Percentiles rank a stretch among this genome's conserved stretches.
These are phyloP conservation scores for Pomatostomus ruficeps DNA, from an alignment of 2,113 vertebrate genomes.

Conservation along the genomic window DNA sequence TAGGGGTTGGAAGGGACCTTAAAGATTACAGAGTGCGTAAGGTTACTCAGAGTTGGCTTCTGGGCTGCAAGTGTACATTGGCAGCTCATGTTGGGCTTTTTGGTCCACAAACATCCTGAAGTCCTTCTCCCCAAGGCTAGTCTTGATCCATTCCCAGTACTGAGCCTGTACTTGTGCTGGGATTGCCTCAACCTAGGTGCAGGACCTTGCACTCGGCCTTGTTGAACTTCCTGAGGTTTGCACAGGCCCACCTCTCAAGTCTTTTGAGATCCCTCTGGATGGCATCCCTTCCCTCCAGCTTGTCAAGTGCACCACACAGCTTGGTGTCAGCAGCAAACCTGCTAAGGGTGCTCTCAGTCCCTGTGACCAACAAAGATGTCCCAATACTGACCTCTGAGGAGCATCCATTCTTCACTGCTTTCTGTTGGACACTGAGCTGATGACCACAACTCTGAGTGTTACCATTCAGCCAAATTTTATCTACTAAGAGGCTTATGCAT, in stretches of 20 bases:
- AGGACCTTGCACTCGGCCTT: neutral
- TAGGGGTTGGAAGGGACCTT: neutral
- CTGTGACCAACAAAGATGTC: neutral
- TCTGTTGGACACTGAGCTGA: neutral
- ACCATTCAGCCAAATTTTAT: neutral
- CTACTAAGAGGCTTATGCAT: neutral
- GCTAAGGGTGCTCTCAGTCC: neutral
- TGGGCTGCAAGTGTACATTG: neutral
- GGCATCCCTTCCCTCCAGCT: neutral
- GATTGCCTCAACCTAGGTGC: accelerated
- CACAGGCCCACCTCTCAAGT: neutral
- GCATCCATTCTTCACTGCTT: neutral
- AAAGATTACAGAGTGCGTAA: neutral
- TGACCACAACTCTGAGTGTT: neutral
- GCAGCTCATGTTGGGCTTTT: neutral
- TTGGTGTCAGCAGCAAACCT: neutral
- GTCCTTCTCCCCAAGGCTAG: neutral
- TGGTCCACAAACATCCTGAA: neutral
- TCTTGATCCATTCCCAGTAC: neutral
- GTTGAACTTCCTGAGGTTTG: neutral
- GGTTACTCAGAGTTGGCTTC: neutral
- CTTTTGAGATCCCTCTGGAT: neutral
- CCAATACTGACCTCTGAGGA: neutral
- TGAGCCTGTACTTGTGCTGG: neutral
- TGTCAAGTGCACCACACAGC: neutral